phyloP scores from a whole-genome alignment of 2,797 vertebrate genomes.

The Nannoperca obscura region DNA sequence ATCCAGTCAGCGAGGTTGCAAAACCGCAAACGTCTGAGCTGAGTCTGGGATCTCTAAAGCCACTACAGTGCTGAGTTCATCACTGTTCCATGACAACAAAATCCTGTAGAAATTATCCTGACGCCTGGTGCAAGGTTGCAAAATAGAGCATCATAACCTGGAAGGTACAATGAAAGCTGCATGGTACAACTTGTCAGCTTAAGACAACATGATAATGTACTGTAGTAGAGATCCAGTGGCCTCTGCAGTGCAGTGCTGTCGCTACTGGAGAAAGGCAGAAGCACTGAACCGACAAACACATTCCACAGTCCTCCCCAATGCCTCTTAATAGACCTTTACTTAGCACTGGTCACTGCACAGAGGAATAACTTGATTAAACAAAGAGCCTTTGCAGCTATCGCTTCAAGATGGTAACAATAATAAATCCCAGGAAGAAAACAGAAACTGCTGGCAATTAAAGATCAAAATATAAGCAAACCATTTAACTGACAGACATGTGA shows the following conservation, averaged over 20 bases:
- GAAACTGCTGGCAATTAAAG: neutral
- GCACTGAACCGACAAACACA: slow-evolving; percentile 61
- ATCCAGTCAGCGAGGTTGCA: slow-evolving; percentile 7
- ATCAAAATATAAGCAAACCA: neutral
- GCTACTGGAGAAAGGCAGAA: slow-evolving; percentile 32
- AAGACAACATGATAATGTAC: slow-evolving; percentile 22
- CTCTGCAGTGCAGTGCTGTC: slow-evolving; percentile 48
- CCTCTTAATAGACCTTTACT: slow-evolving; percentile 64
- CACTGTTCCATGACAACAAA: neutral
- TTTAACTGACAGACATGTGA: slow-evolving; percentile 17
- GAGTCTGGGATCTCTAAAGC: slow-evolving; percentile 13
- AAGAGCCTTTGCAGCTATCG: slow-evolving; percentile 24
- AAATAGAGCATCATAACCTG: slow-evolving; percentile 10
- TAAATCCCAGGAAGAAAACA: neutral
- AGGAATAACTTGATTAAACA: slow-evolving; percentile 58
- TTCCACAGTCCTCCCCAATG: slow-evolving; percentile 54
- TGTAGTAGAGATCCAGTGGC: slow-evolving; percentile 28
- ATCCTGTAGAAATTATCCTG: neutral
- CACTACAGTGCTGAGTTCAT: slow-evolving; percentile 1
- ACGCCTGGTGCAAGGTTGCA: neutral
- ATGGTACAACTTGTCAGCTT: slow-evolving; percentile 9
- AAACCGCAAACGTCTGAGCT: slow-evolving; percentile 9
- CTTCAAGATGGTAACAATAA: slow-evolving; percentile 10
- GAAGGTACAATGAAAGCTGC: slow-evolving; percentile 24
- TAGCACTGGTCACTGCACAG: slow-evolving; percentile 65